These are phyloP conservation scores for Polypedilum pembai DNA, from an alignment of 1,140 invertebrate genomes.

Conservation along the genomic window DNA sequence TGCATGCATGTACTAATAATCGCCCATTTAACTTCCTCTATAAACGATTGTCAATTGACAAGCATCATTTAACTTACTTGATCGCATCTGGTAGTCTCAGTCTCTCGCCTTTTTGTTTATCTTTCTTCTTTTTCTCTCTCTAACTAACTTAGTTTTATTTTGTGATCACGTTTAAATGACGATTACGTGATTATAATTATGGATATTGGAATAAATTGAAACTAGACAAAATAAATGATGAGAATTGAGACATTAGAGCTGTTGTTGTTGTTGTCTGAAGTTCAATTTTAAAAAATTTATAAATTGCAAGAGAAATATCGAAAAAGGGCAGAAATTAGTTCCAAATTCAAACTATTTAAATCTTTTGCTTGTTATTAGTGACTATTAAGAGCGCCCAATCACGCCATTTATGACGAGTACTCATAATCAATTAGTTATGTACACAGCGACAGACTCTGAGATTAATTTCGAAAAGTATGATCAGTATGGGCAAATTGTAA, in stretches of 20 bases:
- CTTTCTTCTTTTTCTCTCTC: not conserved
- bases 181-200: conserved; percentile 26
- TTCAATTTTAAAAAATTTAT: too few species aligned
- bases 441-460: too few species aligned
- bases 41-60: not conserved
- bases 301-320: too few species aligned
- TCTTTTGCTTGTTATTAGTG: too few species aligned
- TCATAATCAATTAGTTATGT: too few species aligned
- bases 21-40: not conserved
- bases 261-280: too few species aligned
- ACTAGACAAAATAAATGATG: not conserved
- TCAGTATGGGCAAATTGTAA: too few species aligned
- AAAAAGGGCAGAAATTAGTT: too few species aligned
- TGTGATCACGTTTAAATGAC: conserved; percentile 25
- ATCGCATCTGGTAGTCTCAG: not conserved
- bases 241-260: conserved; percentile 15
- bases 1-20: not conserved
- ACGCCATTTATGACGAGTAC: too few species aligned
- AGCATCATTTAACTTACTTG: not conserved
- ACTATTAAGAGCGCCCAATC: too few species aligned
- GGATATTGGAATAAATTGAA: not conserved
- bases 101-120: not conserved
- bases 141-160: not conserved
- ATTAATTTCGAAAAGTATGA: too few species aligned
- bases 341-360: too few species aligned